Percentiles rank a stretch among this genome's conserved stretches.
phyloP scores from a whole-genome alignment of 2,797 vertebrate species.

The Danio choprae region DNA sequence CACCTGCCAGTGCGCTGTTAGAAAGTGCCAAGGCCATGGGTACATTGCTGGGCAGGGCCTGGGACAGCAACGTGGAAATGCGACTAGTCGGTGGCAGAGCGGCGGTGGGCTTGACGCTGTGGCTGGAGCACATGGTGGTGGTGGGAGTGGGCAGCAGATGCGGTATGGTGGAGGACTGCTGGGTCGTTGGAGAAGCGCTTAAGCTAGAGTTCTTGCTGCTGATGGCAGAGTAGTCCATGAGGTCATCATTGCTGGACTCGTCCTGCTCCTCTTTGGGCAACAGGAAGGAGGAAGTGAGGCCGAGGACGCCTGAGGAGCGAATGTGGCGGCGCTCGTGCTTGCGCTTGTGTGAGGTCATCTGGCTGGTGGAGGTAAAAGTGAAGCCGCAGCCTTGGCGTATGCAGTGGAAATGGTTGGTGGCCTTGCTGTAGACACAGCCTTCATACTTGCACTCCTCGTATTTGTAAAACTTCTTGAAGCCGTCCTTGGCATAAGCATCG shows the following conservation, averaged over 20 bases:
- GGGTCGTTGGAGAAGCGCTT: slow-evolving; percentile 98
- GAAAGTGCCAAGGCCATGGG: slow-evolving; percentile 92
- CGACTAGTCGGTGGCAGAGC: slow-evolving; percentile 83
- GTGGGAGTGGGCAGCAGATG: slow-evolving; percentile 83
- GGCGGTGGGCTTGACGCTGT: slow-evolving; percentile 77
- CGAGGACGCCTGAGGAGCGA: slow-evolving; percentile 88
- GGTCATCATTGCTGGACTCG: slow-evolving; percentile 98
- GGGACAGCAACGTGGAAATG: slow-evolving; percentile 90
- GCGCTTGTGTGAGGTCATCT: slow-evolving; percentile 99
- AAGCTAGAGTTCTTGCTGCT: slow-evolving; percentile 99
- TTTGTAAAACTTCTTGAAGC: slow-evolving; percentile 99
- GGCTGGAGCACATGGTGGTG: slow-evolving; percentile 75
- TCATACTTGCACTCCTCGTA: slow-evolving; percentile 99
- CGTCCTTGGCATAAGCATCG: slow-evolving; percentile 98
- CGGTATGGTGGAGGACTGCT: slow-evolving; percentile 87
- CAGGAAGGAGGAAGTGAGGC: slow-evolving; percentile 86
- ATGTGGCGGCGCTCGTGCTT: slow-evolving; percentile 97
- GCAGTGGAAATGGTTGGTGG: slow-evolving; percentile 99
- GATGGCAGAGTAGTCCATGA: slow-evolving; percentile 96
- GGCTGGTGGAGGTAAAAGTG: slow-evolving; percentile 99
- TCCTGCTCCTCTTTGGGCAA: slow-evolving; percentile 93
- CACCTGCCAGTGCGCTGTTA: slow-evolving; percentile 80
- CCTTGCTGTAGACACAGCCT: slow-evolving; percentile 99
- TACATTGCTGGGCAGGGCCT: slow-evolving; percentile 92
- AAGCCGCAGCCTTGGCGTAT: slow-evolving; percentile 98